A percentile compares a stretch with the other conserved stretches of the same genome.
Conservation (phyloP, 1,140 invertebrate genomes). For the Gyrodactylus salaris region DNA sequence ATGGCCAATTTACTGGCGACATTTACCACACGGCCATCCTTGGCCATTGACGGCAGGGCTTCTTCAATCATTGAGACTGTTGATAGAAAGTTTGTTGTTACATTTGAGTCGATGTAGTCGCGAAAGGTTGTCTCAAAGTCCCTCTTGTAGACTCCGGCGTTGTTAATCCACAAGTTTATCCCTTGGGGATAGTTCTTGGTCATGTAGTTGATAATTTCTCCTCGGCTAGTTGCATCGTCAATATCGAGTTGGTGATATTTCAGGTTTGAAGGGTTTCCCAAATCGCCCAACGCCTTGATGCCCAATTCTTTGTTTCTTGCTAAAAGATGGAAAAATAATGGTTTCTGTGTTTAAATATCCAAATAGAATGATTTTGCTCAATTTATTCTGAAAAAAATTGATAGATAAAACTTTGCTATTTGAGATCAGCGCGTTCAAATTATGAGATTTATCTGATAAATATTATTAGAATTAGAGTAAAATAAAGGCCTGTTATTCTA, state of each 20-base stretch:
- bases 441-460: too few species aligned
- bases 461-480: too few species aligned
- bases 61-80: slow-evolving; percentile 28
- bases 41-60: slow-evolving; percentile 31
- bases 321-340: too few species aligned
- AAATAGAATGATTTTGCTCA: too few species aligned
- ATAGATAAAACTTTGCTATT: too few species aligned
- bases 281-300: too few species aligned
- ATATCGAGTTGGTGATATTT: slow-evolving; percentile 35
- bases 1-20: slow-evolving; percentile 28
- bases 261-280: slow-evolving; percentile 25
- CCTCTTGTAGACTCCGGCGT: slow-evolving; percentile 36
- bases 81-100: slow-evolving; percentile 33
- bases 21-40: slow-evolving; percentile 34
- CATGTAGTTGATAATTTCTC: slow-evolving; percentile 27
- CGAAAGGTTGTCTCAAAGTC: slow-evolving; percentile 27
- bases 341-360: too few species aligned
- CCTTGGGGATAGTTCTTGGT: slow-evolving; percentile 30
- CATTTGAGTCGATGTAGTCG: slow-evolving; percentile 33
- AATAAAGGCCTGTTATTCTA: too few species aligned
- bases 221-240: slow-evolving; percentile 25
- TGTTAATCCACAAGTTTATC: slow-evolving; percentile 44
- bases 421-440: too few species aligned
- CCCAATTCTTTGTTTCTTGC: too few species aligned
- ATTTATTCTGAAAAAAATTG: too few species aligned